These are phyloP conservation scores for Andrena haemorrhoa DNA, from an alignment of 2,888 invertebrate genomes.

Conservation along the genomic window DNA sequence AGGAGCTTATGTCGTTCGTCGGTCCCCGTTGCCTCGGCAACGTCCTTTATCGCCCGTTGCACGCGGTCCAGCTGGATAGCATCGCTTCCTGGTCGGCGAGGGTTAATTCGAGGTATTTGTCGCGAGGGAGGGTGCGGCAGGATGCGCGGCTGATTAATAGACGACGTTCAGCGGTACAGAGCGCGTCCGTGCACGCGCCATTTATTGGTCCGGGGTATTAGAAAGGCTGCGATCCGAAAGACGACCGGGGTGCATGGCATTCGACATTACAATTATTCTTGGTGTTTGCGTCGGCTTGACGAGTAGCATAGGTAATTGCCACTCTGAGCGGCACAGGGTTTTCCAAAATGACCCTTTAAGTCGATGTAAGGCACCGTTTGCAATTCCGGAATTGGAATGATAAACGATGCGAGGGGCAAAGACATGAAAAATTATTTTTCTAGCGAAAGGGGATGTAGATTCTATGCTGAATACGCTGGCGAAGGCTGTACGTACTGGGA, in stretches of 20 bases:
- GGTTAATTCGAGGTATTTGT: constrained; percentile 51
- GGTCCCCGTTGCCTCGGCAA: not conserved
- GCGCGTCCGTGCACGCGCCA: constrained; percentile 67
- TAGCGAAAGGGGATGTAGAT: no score
- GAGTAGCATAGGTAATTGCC: no score
- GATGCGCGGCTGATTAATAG: constrained; percentile 73
- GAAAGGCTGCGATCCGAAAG: constrained; percentile 67
- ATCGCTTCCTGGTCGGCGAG: constrained; percentile 14
- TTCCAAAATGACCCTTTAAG: no score
- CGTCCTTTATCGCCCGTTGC: not conserved
- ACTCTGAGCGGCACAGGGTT: no score
- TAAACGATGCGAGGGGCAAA: no score
- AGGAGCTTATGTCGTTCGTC: not conserved
- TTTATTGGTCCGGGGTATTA: constrained; percentile 71
- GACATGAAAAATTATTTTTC: no score
- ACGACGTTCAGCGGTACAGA: constrained; percentile 63
- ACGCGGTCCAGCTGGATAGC: constrained; percentile 1
- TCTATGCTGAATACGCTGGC: no score
- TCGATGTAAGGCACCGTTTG: no score
- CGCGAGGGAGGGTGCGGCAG: constrained; percentile 56
- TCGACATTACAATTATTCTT: not conserved
- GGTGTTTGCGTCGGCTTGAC: no score
- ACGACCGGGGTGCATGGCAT: constrained; percentile 42
- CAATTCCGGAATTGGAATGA: no score
- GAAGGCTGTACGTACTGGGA: no score